Evolutionary conservation across 2,888 invertebrate genomes (phyloP), one percentile per base, ranked within the genome.

Genomic region (Rugalucina vietnamica): DNA sequence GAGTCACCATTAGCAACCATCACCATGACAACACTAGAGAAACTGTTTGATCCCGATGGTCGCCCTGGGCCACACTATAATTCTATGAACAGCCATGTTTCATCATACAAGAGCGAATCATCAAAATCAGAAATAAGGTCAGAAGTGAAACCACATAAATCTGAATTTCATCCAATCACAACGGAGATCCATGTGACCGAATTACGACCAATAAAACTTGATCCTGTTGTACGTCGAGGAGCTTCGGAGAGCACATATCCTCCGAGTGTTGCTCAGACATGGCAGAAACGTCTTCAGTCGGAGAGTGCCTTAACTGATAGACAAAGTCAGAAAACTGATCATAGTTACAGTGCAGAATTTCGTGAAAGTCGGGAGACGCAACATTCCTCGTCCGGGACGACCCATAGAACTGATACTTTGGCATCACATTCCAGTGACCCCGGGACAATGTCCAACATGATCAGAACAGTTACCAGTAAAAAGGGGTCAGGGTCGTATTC

Each of bases 171-270:
- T 71, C 88, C 88, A 49, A 82, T 88, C 27, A 86, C 85, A 12
- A 86, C 88, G 14, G 88, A 88, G 81, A 87, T 87, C 43, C 87
- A 87, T 75, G 88, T 88, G 1, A 88, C 88, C n/a, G 86, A 88
- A 65, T 50, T 88, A 24, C 43, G 88, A 71, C 88, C 88, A 73
- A 86, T 88, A 37, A 88, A 88, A 81, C 76, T 88, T n/a, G 88
- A 84, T 49, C 74, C 88, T 18, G 49, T 87, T 36, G 74, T 81
- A 0, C 80, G 79, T 27, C 37, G 74, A 32, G 81, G 81, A 21
- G 50, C 43, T 29, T 29, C 50, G 18, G 50, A 49, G 1, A 71
- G 34, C 12, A 34, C 76, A 8, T 54, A 69, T 27, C 37, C 80
- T 18, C 79, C 82, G 50, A 79, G 74, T 43, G 34, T 57, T 12